Conservation (phyloP, 1,140 invertebrate species). For the Anthonomus grandis region DNA sequence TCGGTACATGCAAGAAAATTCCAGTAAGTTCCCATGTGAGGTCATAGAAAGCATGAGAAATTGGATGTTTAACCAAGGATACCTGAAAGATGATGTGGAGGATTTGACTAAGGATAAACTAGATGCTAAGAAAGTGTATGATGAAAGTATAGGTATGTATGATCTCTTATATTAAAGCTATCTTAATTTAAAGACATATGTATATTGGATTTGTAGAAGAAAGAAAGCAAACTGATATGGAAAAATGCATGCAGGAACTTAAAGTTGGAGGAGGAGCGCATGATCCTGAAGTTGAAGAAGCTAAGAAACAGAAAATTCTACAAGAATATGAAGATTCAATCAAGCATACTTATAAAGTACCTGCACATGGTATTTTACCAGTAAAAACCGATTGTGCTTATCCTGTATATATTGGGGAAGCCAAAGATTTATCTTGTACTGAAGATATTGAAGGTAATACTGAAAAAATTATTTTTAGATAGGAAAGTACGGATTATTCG, state of each 20-base stretch:
- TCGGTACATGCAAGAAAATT: constrained; percentile 66
- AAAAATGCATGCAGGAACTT: constrained; percentile 50
- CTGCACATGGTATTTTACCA: constrained; percentile 40
- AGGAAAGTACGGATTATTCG: too few species aligned
- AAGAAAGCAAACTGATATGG: constrained; percentile 49
- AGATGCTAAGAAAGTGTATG: constrained; percentile 35
- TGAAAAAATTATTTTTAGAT: too few species aligned
- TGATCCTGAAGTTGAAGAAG: constrained; percentile 25
- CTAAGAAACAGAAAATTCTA: constrained; percentile 22
- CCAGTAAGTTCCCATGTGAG: constrained; percentile 62
- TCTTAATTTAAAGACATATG: not conserved
- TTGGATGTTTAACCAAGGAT: constrained; percentile 58
- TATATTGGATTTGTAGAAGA: constrained; percentile 29
- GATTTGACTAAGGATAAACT: constrained; percentile 40
- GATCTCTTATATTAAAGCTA: constrained; percentile 1
- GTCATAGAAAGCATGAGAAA: constrained; percentile 60
- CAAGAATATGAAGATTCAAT: constrained; percentile 41
- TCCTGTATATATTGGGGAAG: constrained; percentile 36
- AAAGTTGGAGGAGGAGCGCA: constrained; percentile 35
- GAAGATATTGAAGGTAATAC: constrained; percentile 35
- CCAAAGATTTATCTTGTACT: constrained; percentile 33
- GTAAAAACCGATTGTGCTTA: constrained; percentile 38
- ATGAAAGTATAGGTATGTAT: constrained; percentile 39
- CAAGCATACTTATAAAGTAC: constrained; percentile 31
- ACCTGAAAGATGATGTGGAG: constrained; percentile 56